Base-by-base conservation (phyloP, 2,797 vertebrate genomes). In the Atherinosoma microstoma region DNA sequence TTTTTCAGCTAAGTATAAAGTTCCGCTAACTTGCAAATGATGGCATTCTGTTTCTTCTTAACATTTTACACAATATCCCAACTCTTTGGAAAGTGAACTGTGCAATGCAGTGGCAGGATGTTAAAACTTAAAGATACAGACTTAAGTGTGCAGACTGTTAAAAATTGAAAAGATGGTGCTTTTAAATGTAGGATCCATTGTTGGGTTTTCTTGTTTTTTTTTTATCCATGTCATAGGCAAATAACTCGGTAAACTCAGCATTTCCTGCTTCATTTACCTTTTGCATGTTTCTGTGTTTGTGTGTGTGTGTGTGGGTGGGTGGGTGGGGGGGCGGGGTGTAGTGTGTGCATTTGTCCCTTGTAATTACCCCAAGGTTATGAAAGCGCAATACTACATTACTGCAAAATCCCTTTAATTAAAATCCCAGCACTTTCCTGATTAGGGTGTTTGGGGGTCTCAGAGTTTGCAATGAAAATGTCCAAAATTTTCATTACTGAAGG, bases 401-500 rank as follows among this genome's bases (percentile, higher is more conserved):
- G 74, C 66, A 84, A 36, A 38, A 30, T 58, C 62, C 68, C 67
- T 82, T 82, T 67, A 76, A 82, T 62, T 38, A 16, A 62, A 63
- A 30, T 30, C 27, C 11, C 2, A 3, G 40, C 34, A 5, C 18
- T 62, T 59, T 59, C 7, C 15, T 45, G 1, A 30, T 36, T 36
- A 11, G 10, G 36, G 27, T 61, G 29, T 56, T 58, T n/a, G 3
- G 58, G 30, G 40, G n/a, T 32, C 22, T 54, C 45, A 27, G 22
- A 27, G 24, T 63, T 68, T 70, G 22, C 2, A 82, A 54, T 61
- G 32, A 76, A 32, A 35, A 58, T 40, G 18, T 65, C 30, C 4
- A 12, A 1, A n/a, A 8, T 49, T 51, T 72, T 73, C 30, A 70
- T 76, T 30, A 47, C 49, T 27, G 59, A 64, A 22, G n/a, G 13